Conservation (phyloP, 35 echinoderm and acorn worm genomes). For the Apostichopus californicus region DNA sequence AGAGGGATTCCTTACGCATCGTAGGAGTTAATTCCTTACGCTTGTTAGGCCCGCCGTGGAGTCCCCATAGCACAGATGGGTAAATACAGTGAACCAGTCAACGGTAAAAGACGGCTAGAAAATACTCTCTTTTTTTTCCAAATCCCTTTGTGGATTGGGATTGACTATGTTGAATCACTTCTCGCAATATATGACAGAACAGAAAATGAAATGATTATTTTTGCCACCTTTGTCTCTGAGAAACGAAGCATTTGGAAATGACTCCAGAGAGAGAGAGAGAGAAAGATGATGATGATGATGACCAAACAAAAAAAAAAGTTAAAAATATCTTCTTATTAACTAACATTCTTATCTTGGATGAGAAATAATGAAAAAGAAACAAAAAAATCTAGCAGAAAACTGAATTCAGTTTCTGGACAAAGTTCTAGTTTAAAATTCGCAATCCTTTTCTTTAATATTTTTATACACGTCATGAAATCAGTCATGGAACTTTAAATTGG, state of each 20-base stretch:
- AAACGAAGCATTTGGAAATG: not conserved
- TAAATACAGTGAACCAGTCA: slow-evolving; percentile 51
- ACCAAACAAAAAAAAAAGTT: no score
- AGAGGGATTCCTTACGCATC: not conserved
- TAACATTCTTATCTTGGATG: no score
- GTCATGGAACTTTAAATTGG: no score
- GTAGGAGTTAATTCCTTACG: slow-evolving; percentile 7
- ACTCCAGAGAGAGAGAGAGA: no score
- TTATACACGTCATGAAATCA: no score
- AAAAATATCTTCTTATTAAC: no score
- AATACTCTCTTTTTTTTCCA: not conserved
- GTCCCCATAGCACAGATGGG: slow-evolving; percentile 47
- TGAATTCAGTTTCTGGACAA: no score
- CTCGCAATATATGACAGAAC: slow-evolving; percentile 21
- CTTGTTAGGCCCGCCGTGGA: slow-evolving; percentile 47
- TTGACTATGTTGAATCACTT: slow-evolving; percentile 30
- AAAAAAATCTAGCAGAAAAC: no score
- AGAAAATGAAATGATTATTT: slow-evolving; percentile 26
- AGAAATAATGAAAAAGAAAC: no score
- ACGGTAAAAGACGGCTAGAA: slow-evolving; percentile 43
- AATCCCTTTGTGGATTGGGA: slow-evolving; percentile 31
- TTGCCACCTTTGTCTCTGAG: slow-evolving; percentile 34
- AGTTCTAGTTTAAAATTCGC: no score
- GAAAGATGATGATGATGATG: no score
- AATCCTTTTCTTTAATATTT: no score